Evolutionary conservation across 1,140 invertebrate genomes (phyloP), one percentile per base, ranked within the genome.

Genomic region (Drosophila guanche): DNA sequence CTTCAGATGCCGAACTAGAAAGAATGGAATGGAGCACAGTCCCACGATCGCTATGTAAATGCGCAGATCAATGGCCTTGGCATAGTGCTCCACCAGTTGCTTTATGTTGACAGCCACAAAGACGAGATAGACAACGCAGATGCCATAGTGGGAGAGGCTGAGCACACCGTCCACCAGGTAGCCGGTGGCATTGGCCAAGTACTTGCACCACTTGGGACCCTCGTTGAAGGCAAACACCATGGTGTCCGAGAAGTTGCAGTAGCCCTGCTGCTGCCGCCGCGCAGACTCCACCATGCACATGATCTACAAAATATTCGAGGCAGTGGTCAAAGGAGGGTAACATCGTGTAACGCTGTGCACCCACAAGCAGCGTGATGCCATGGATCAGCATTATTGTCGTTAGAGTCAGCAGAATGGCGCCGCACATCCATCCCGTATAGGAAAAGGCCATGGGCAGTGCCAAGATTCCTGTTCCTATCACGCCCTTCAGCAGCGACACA

Each of bases 251-350:
- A 40, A 81, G 0, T 22, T 72, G 27, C 48, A 45, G 43, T 80
- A 80, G 3, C 47, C 47, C 1, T 76, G 10, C 29, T 67, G 5
- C 23, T 57, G 46, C 0, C 72, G 67, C 0, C 72, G 53, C 8
- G 73, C 59, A 4, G 43, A 50, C 37, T 80, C 77, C 2, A 80
- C 61, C 78, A 80, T 80, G 22, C 60, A 68, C 1, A 16, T 23
- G 5, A 80, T 62, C 78, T 80, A 5, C 0, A 4, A 16, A 16
- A 10, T 14, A 37, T 14, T 1, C 1, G 14, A 10, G 8, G 8
- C 8, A 20, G 16, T 1, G 16, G 4, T 16, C 6, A 12, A 2
- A 2, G 10, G 4, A 8, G 5, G 5, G n/a, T 27, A n/a, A 5
- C 4, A 4, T 20, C 16, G 16, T 20, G 16, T 20, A 20, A 20